Base-by-base conservation (phyloP, 2,113 vertebrate genomes). In the Malurus cyaneus region DNA sequence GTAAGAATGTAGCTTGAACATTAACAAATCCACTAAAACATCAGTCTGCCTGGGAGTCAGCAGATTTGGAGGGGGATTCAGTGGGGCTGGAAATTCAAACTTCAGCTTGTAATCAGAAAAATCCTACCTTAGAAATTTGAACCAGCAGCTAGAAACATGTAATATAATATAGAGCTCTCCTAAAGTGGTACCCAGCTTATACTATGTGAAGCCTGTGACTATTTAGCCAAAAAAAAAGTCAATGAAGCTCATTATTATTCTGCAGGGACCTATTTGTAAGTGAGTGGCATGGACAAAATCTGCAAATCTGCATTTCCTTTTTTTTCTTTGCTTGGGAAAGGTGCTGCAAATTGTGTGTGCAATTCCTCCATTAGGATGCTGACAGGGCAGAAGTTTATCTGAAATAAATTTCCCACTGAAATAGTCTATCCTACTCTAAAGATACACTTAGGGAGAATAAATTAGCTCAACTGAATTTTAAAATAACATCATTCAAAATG, bases 41-140 rank as follows among this genome's bases (percentile, higher is more conserved):
- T 86, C 49, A 4, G 54, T 52, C 74, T 86, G 87, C 76, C 84
- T 89, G 80, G 65, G 17, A 89, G 80, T 56, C 80, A 94, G 85
- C 84, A 94, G 42, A 81, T 93, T 94, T 93, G 60, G 34, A 73
- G 53, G 47, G 62, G 81, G 65, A 71, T 62, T 72, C 78, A 67
- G 23, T 49, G 34, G 50, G 78, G 53, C 36, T 88, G 86, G 96
- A 97, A 92, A 96, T 93, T 92, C 62, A 73, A 95, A 91, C 94
- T 92, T 78, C 0, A 96, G 76, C 95, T 87, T 83, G 79, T 95
- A 97, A 98, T 97, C 92, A 93, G 96, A 96, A 97, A 96, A 97
- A 97, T 97, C 96, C 80, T n/a, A 90, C 86, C 94, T 96, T 39
- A 96, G 97, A 97, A 97, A 98, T 93, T 62, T 92, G 92, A 95